Conservation (phyloP, 2,888 invertebrate genomes). For the Pyrocoelia pectoralis region DNA sequence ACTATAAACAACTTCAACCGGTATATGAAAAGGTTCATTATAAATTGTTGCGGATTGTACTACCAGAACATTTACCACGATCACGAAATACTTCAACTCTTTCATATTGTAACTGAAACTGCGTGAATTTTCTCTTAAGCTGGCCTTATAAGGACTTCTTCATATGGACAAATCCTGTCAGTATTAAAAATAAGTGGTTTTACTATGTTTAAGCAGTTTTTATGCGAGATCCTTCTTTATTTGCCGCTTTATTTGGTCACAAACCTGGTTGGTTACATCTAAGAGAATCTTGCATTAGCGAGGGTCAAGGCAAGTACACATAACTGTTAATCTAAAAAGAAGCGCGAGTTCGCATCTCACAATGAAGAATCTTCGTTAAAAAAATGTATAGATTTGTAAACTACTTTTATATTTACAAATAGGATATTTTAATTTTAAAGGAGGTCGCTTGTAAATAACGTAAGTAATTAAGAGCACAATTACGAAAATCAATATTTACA, state of each 20-base stretch:
- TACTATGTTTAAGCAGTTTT: neutral
- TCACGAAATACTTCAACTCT: conserved; percentile 46
- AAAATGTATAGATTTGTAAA: no score
- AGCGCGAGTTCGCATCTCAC: conserved; percentile 19
- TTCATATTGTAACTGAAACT: conserved; percentile 18
- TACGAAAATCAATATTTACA: no score
- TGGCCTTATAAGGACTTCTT: conserved; percentile 55
- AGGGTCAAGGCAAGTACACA: conserved; percentile 32
- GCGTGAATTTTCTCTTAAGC: conserved; percentile 48
- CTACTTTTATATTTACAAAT: neutral
- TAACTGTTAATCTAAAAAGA: conserved; percentile 29
- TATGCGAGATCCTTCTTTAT: conserved; percentile 4
- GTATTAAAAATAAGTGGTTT: conserved; percentile 36
- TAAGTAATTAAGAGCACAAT: no score
- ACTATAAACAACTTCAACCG: conserved; percentile 37
- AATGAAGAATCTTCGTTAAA: neutral
- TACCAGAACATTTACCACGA: conserved; percentile 43
- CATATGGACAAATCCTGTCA: conserved; percentile 42
- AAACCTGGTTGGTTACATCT: conserved; percentile 24
- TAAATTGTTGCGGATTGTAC: conserved; percentile 44
- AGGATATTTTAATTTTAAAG: no score
- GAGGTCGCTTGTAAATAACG: no score
- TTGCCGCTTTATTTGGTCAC: conserved; percentile 35
- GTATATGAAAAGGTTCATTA: conserved; percentile 28
- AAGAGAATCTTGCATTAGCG: conserved; percentile 29